Conservation (phyloP, 2,113 vertebrate genomes). For the Crocuta crocuta region DNA sequence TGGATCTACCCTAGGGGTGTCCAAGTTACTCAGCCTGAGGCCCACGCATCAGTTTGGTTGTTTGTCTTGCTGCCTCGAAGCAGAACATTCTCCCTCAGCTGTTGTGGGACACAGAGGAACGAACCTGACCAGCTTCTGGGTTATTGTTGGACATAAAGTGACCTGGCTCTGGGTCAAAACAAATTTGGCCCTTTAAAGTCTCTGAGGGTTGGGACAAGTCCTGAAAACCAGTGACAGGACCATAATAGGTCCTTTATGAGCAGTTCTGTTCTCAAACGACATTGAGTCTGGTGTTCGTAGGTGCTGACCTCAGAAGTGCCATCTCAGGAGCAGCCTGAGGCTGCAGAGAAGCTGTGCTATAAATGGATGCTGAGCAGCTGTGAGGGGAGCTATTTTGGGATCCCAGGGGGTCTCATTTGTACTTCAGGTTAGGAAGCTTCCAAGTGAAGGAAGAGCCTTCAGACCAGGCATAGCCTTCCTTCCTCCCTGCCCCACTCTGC, state of each 20-base stretch:
- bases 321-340: background rate
- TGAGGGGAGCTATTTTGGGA: constrained; percentile 74
- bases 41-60: background rate
- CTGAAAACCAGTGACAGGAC: constrained; percentile 36
- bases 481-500: background rate
- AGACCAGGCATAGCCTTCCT: background rate
- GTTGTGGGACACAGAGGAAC: background rate
- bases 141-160: constrained; percentile 72
- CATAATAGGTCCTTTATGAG: constrained; percentile 69
- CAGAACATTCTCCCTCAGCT: background rate
- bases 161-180: constrained; percentile 71
- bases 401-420: constrained; percentile 75
- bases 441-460: background rate
- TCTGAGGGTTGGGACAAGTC: constrained; percentile 3
- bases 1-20: background rate
- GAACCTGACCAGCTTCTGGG: background rate
- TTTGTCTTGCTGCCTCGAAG: background rate
- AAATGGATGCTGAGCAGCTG: constrained; percentile 72
- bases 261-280: background rate
- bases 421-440: constrained; percentile 64
- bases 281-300: background rate
- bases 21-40: background rate
- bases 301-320: constrained; percentile 48
- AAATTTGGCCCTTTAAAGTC: constrained; percentile 58
- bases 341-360: constrained; percentile 52